Percentiles rank a stretch among this genome's conserved stretches.
phyloP scores from a whole-genome alignment of 2,888 invertebrate species.

The Tachina lurida region DNA sequence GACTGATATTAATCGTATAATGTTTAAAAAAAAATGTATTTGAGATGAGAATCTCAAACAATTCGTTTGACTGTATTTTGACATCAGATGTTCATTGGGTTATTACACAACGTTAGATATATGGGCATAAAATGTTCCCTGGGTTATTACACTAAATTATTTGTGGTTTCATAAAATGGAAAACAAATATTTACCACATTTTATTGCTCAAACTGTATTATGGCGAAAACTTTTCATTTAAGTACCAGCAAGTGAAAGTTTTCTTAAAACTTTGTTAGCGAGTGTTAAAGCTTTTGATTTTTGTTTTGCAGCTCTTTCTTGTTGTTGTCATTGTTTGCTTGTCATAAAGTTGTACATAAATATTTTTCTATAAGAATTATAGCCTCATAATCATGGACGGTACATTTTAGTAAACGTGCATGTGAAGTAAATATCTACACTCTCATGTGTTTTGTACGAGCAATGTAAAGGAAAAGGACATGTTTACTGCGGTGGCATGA shows the following conservation, averaged over 20 bases:
- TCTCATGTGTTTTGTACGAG: background rate
- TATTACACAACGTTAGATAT: too few relatives aligned
- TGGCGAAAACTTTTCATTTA: background rate
- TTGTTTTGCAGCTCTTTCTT: constrained; percentile 12
- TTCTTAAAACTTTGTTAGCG: background rate
- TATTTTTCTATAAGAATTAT: constrained; percentile 29
- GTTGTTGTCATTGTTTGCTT: constrained; percentile 59
- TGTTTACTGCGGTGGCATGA: background rate
- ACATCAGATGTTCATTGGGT: too few relatives aligned
- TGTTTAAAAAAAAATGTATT: too few relatives aligned
- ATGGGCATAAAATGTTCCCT: too few relatives aligned
- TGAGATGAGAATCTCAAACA: too few relatives aligned
- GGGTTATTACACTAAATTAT: constrained; percentile 18
- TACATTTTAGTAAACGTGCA: background rate
- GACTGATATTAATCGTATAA: too few relatives aligned
- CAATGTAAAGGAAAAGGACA: background rate
- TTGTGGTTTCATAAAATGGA: constrained; percentile 39
- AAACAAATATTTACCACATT: constrained; percentile 47
- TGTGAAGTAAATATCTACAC: background rate
- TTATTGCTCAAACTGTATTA: constrained; percentile 37
- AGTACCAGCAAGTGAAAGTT: constrained; percentile 58
- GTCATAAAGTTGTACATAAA: constrained; percentile 60
- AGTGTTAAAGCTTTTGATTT: background rate
- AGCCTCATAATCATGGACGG: constrained; percentile 11
- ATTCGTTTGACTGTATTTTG: too few relatives aligned